These are phyloP conservation scores for Ictalurus furcatus DNA, from an alignment of 2,113 vertebrate species.

Conservation along the genomic window DNA sequence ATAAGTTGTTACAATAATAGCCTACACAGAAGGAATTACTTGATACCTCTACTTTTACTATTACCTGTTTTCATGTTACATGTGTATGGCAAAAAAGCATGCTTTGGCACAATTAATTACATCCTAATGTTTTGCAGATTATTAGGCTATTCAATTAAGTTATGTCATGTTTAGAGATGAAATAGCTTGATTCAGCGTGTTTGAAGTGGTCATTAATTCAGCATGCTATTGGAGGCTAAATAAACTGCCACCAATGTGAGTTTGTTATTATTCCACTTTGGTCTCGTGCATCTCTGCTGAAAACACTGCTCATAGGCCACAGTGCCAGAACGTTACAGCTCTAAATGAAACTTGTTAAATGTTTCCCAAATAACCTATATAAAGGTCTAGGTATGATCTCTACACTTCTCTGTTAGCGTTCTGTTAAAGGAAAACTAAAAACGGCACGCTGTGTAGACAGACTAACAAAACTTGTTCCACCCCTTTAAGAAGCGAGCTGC, in stretches of 20 bases:
- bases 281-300: background rate
- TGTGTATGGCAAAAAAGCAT: background rate
- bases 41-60: background rate
- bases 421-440: constrained; percentile 1
- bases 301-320: background rate
- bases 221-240: background rate
- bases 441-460: constrained; percentile 7
- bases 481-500: constrained; percentile 60
- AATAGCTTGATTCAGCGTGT: background rate
- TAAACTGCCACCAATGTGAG: background rate
- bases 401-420: background rate
- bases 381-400: background rate
- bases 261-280: constrained; percentile 15
- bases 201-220: background rate
- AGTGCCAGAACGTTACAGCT: background rate
- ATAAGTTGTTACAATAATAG: background rate
- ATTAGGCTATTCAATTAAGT: background rate
- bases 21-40: background rate
- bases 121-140: background rate
- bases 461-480: constrained; percentile 42
- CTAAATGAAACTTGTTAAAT: background rate
- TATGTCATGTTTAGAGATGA: background rate
- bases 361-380: background rate
- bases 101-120: background rate
- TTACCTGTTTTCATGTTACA: background rate